These are phyloP conservation scores for Pterostichus madidus DNA, from an alignment of 2,888 invertebrate species.

Conservation along the genomic window DNA sequence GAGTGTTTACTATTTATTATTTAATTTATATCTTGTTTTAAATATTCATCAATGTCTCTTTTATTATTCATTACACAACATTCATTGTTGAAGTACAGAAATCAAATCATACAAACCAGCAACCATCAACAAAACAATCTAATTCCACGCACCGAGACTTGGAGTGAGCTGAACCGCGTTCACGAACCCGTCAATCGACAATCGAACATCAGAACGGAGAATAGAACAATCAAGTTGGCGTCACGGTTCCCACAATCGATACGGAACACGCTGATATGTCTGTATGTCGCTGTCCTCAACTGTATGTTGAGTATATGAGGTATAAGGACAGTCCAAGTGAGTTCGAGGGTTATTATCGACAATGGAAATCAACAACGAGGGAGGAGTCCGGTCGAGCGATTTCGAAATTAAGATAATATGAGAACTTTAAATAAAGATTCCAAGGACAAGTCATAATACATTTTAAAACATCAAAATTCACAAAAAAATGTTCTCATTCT, in stretches of 20 bases:
- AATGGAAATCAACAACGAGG: constrained; percentile 26
- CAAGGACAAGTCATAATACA: no score
- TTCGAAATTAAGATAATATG: no score
- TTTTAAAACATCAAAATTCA: no score
- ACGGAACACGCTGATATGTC: constrained; percentile 26
- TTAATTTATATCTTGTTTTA: no score
- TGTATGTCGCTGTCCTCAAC: background rate
- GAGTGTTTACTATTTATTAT: no score
- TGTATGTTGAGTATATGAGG: constrained; percentile 10
- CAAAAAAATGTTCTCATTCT: no score
- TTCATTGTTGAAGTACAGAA: background rate
- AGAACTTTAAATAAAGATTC: no score
- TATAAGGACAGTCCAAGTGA: background rate
- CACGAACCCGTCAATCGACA: constrained; percentile 43
- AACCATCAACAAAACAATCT: constrained; percentile 25
- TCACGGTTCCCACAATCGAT: constrained; percentile 48
- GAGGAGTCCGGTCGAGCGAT: no score
- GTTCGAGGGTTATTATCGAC: constrained; percentile 9
- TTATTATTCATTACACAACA: background rate
- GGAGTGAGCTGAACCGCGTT: constrained; percentile 26
- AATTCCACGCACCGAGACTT: constrained; percentile 12
- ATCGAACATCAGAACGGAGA: constrained; percentile 42
- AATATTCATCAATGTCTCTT: background rate
- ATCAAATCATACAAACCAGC: constrained; percentile 17
- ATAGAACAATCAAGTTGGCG: constrained; percentile 54